Evolutionary conservation across 2,888 invertebrate genomes (phyloP).

Genomic region (Metalampra italica): DNA sequence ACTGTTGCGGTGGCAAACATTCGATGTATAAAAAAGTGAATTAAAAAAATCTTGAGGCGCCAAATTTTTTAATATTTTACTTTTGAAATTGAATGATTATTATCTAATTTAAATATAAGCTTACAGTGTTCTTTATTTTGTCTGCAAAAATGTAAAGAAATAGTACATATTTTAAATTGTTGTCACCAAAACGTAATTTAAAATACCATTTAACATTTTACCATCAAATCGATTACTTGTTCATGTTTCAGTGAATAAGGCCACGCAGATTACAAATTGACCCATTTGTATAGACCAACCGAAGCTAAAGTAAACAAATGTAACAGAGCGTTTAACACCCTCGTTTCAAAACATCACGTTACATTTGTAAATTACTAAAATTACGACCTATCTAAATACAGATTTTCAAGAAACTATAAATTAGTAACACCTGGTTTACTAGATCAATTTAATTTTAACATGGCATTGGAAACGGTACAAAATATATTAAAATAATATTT

Average conservation of each 20-base stretch:
- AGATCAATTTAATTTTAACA: constrained; percentile 29
- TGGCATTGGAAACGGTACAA: neutral
- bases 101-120: too few relatives aligned
- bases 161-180: too few relatives aligned
- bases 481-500: neutral
- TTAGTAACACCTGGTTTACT: constrained; percentile 46
- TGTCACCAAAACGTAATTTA: too few relatives aligned
- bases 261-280: constrained; percentile 22
- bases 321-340: constrained; percentile 56
- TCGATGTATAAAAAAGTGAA: too few relatives aligned
- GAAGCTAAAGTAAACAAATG: constrained; percentile 52
- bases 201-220: too few relatives aligned
- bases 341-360: constrained; percentile 24
- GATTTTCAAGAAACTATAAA: constrained; percentile 28
- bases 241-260: neutral
- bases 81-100: too few relatives aligned
- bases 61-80: too few relatives aligned
- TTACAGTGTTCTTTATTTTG: too few relatives aligned
- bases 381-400: constrained; percentile 23
- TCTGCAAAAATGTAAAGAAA: too few relatives aligned
- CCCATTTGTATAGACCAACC: constrained; percentile 58
- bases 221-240: neutral
- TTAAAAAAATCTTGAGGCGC: too few relatives aligned
- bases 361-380: constrained; percentile 36
- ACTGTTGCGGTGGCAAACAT: too few relatives aligned